Base-by-base conservation (phyloP, 2,113 vertebrate species). In the Podilymbus podiceps region DNA sequence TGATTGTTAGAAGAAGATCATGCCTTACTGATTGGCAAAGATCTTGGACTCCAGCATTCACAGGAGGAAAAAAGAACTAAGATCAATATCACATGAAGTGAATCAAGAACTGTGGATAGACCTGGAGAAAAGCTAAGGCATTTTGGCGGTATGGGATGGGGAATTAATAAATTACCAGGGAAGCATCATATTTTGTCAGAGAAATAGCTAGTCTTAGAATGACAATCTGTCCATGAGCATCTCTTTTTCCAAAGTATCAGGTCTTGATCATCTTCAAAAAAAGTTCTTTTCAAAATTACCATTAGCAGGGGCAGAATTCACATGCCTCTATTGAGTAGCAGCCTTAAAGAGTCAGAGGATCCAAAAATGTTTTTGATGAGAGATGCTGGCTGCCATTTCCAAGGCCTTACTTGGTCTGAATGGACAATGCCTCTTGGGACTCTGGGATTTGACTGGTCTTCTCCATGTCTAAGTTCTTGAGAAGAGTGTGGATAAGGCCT, bases 71-170 rank as follows among this genome's bases (percentile, higher is more conserved):
- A 73, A 62, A 62, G 7, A 81, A 35, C 25, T 53, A 31, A 56
- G 38, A 42, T 53, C 44, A 38, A 0, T 66, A 5, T 67, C 13
- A 44, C 1, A 0, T 42, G 18, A 91, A 73, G 4, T 77, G 19
- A 82, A 33, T 86, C 46, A 88, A 53, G 38, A 92, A 47, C 63
- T 84, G 17, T 74, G n/a, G 31, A 25, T 27, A 83, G 4, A 60
- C 49, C 20, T 82, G 46, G 21, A 56, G 18, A 64, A 84, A 84
- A 91, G 12, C 22, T 25, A 50, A 62, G 19, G 10, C 31, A 52
- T 91, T 81, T 33, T 38, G 42, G 21, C 11, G 30, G 8, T 15
- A 40, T 11, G 18, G 7, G 15, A 31, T 16, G 40, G 5, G 6
- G 3, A 2, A 12, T 38, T 38, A 38, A 38, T 8, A 16, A 64